Evolutionary conservation across 1,140 invertebrate species (phyloP).

Genomic region (Tetragnatha versicolor): DNA sequence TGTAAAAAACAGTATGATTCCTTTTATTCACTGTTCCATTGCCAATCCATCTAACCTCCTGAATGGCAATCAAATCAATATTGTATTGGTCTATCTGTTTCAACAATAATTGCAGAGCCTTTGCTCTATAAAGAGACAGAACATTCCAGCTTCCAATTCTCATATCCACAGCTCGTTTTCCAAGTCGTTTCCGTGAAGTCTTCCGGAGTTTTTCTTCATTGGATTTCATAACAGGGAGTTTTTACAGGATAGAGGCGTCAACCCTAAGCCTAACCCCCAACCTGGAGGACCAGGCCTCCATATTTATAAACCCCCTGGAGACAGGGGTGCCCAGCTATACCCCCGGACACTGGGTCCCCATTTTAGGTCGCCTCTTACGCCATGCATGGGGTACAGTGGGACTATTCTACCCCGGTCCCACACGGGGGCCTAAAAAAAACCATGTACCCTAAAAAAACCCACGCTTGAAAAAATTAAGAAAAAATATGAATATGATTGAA

Average conservation of each 20-base stretch:
- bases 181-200: neutral
- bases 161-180: slow-evolving; percentile 11
- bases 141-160: slow-evolving; percentile 18
- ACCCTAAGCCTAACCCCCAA: neutral
- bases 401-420: no score
- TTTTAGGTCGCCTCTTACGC: no score
- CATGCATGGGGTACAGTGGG: no score
- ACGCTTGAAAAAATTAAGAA: no score
- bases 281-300: no score
- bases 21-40: neutral
- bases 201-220: neutral
- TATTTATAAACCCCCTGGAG: no score
- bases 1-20: slow-evolving; percentile 1
- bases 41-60: neutral
- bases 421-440: no score
- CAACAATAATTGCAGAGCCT: neutral
- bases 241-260: neutral
- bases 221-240: slow-evolving; percentile 9
- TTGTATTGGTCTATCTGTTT: slow-evolving; percentile 7
- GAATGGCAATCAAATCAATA: neutral
- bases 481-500: no score
- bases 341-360: no score
- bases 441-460: no score
- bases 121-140: slow-evolving; percentile 12
- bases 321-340: no score